Conservation (phyloP, 2,797 vertebrate species). For the Ctenosaura bakeri region DNA sequence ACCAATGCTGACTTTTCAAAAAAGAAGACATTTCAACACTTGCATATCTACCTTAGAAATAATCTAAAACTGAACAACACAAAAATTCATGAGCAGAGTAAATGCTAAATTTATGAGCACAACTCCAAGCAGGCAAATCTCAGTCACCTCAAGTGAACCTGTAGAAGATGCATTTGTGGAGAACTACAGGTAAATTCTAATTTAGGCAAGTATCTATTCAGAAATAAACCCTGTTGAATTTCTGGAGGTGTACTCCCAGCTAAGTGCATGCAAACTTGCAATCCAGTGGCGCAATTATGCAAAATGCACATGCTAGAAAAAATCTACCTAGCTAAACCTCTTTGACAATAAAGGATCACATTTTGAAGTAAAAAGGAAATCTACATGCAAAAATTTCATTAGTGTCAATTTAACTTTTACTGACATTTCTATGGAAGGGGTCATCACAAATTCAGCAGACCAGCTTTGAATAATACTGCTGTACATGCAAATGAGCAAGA, state of each 20-base stretch:
- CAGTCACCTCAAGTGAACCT: background rate
- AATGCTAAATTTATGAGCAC: background rate
- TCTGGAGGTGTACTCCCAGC: background rate
- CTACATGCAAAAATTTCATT: background rate
- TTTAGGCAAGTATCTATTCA: background rate
- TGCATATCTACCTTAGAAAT: slow-evolving; percentile 29
- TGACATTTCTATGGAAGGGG: background rate
- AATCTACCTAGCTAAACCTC: background rate
- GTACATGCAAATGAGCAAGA: background rate
- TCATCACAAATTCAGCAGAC: background rate
- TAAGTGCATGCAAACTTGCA: background rate
- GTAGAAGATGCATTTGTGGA: background rate
- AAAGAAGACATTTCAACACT: slow-evolving; percentile 20
- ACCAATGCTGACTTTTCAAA: background rate
- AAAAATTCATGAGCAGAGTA: background rate
- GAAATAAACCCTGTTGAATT: background rate
- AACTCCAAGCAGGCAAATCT: background rate
- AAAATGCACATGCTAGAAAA: background rate
- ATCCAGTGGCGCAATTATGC: background rate
- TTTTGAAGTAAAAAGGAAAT: slow-evolving; percentile 5
- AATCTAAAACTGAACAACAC: slow-evolving; percentile 21
- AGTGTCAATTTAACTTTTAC: background rate
- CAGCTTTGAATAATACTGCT: background rate
- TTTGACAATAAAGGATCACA: background rate
- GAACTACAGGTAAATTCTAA: background rate